These are phyloP conservation scores for Pyrocoelia pectoralis DNA, from an alignment of 2,888 invertebrate species.

Conservation along the genomic window DNA sequence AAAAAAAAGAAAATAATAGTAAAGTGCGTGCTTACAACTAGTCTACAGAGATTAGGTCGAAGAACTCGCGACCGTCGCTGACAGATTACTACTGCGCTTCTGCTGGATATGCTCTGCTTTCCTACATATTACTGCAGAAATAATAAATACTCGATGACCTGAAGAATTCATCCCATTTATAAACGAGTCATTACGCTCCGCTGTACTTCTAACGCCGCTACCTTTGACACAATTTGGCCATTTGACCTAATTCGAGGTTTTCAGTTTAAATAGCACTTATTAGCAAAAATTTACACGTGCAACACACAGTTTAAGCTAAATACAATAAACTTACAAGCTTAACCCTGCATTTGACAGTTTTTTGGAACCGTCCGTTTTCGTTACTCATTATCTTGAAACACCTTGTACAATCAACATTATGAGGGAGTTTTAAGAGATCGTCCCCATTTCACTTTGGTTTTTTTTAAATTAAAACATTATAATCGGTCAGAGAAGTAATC, in stretches of 20 bases:
- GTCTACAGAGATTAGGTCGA: slow-evolving; percentile 46
- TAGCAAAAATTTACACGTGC: slow-evolving; percentile 14
- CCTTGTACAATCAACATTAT: not conserved
- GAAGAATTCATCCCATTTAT: slow-evolving; percentile 18
- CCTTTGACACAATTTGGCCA: not conserved
- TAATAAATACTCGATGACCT: slow-evolving; percentile 19
- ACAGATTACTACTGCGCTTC: slow-evolving; percentile 31
- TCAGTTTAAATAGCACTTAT: too few relatives aligned
- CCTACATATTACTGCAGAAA: slow-evolving; percentile 22
- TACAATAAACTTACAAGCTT: slow-evolving; percentile 45
- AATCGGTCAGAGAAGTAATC: slow-evolving; percentile 27
- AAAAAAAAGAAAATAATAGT: slow-evolving; percentile 32
- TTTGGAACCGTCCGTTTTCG: slow-evolving; percentile 40
- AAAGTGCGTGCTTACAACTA: slow-evolving; percentile 43
- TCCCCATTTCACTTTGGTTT: slow-evolving; percentile 1
- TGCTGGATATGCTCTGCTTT: slow-evolving; percentile 27
- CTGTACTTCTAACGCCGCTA: not conserved
- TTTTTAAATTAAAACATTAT: slow-evolving; percentile 15
- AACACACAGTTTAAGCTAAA: not conserved
- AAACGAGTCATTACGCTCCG: not conserved
- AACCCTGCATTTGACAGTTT: slow-evolving; percentile 45
- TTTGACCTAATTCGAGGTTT: not conserved
- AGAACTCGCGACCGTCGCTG: slow-evolving; percentile 38
- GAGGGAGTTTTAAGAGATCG: not conserved
- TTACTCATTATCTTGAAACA: slow-evolving; percentile 25